Base-by-base conservation (phyloP, 2,113 vertebrate genomes). In the Okapia johnstoni region DNA sequence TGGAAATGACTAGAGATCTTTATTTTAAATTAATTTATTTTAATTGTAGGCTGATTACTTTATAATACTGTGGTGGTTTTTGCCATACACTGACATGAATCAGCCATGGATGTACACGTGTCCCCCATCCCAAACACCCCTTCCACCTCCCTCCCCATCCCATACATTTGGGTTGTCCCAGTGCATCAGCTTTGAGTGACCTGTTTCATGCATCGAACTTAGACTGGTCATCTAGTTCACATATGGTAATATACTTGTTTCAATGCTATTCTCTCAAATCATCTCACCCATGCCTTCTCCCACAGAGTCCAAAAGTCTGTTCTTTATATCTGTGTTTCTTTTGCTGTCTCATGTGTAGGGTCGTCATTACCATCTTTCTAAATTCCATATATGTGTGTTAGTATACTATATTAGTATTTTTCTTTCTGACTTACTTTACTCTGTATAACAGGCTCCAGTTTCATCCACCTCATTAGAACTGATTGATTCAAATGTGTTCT, bases 311-410 rank as follows among this genome's bases (percentile, higher is more conserved):
- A 70, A 70, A 70, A 36, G 17, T 70, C 63, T 70, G 17, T 70
- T 70, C 17, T 70, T 70, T 70, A 6, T 52, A 21, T 70, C n/a
- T 70, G 17, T 70, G 9, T 70, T 70, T 70, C 63, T 70, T 70
- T 70, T 21, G 4, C 63, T 36, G n/a, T 70, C 63, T 36, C 17
- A 2, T 11, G 9, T 70, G 21, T 70, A 36, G 63, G n/a, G 63
- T 70, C 17, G 0, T 66, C 0, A 0, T 70, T 70, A 70, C n/a
- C n/a, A 70, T 70, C n/a, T 70, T 70, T 70, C 9, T 36, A 36
- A 36, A 70, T 36, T 19, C n/a, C n/a, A 70, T 36, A 36, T 70
- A 36, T 70, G 21, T 70, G 63, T 70, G 9, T 70, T 70, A 36
- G 21, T 36, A 70, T 70, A 36, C n/a, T 70, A 70, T 70, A 36